Conservation (phyloP, 1,140 invertebrate genomes). For the Telenomus remus region DNA sequence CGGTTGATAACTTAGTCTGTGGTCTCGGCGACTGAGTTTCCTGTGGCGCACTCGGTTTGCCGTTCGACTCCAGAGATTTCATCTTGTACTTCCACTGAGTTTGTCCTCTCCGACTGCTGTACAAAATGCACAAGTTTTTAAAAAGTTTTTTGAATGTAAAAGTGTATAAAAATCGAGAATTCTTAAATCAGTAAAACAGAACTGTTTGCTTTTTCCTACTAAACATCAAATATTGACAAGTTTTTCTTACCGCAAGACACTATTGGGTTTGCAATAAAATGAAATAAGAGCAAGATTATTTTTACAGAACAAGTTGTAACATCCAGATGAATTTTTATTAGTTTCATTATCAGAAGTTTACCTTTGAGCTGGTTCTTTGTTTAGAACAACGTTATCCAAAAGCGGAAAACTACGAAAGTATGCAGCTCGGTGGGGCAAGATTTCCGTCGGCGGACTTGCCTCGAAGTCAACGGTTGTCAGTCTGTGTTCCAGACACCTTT, state of each 20-base stretch:
- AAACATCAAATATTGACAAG: conserved; percentile 1
- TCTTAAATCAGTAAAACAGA: no score
- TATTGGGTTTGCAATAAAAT: neutral
- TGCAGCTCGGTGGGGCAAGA: conserved; percentile 81
- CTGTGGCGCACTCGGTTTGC: conserved; percentile 66
- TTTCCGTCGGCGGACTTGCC: conserved; percentile 84
- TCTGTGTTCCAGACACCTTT: conserved; percentile 82
- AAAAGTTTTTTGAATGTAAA: no score
- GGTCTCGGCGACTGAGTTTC: conserved; percentile 73
- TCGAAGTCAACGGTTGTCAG: conserved; percentile 86
- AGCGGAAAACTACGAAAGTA: conserved; percentile 88
- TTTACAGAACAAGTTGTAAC: no score
- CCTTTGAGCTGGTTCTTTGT: conserved; percentile 83
- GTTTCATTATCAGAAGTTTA: conserved; percentile 34
- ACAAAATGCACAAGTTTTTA: conserved; percentile 25
- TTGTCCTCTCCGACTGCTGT: conserved; percentile 71
- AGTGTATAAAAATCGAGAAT: no score
- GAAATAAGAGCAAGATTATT: no score
- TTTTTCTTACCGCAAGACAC: neutral
- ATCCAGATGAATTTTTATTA: neutral
- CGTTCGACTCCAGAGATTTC: conserved; percentile 71
- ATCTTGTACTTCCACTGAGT: conserved; percentile 75
- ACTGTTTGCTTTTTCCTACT: neutral
- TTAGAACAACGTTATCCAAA: conserved; percentile 85
- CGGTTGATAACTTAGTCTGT: conserved; percentile 74